A percentile compares a stretch with the other conserved stretches of the same genome.
Conservation (phyloP, 2,888 invertebrate species). For the Elmis aenea region DNA sequence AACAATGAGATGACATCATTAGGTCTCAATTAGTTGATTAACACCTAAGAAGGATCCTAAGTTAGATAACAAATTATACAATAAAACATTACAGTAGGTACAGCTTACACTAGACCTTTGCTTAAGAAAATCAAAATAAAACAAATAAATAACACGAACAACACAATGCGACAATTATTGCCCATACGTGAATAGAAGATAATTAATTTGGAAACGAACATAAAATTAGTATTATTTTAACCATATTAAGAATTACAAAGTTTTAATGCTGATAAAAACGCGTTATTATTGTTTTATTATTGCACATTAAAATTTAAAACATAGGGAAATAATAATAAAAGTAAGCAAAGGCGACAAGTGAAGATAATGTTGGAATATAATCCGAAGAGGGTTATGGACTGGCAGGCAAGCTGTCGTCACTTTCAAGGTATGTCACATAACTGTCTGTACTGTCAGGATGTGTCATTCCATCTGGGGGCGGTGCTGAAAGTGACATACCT, state of each 20-base stretch:
- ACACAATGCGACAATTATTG: no score
- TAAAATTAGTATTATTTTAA: no score
- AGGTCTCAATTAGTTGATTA: conserved; percentile 27
- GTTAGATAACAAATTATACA: conserved; percentile 38
- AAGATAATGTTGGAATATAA: conserved; percentile 12
- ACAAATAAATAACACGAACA: no score
- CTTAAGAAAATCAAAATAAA: conserved; percentile 2
- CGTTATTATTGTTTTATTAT: no score
- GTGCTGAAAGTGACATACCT: conserved; percentile 52
- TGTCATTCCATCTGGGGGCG: conserved; percentile 58
- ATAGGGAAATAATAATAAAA: conserved; percentile 5
- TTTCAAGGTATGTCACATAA: conserved; percentile 89
- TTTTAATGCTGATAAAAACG: no score
- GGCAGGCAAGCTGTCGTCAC: conserved; percentile 74
- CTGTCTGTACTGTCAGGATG: conserved; percentile 82
- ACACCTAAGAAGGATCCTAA: conserved; percentile 27
- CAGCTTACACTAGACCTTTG: conserved; percentile 23
- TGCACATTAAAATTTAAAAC: conserved; percentile 13
- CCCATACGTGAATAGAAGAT: no score
- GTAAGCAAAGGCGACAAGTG: conserved; percentile 19
- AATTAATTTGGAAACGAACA: not conserved
- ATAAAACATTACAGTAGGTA: conserved; percentile 36
- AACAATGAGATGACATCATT: conserved; percentile 29
- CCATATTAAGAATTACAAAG: no score
- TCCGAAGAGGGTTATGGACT: conserved; percentile 56